Conservation (phyloP, 2,113 vertebrate species). For the Sinocyclocheilus anophthalmus region DNA sequence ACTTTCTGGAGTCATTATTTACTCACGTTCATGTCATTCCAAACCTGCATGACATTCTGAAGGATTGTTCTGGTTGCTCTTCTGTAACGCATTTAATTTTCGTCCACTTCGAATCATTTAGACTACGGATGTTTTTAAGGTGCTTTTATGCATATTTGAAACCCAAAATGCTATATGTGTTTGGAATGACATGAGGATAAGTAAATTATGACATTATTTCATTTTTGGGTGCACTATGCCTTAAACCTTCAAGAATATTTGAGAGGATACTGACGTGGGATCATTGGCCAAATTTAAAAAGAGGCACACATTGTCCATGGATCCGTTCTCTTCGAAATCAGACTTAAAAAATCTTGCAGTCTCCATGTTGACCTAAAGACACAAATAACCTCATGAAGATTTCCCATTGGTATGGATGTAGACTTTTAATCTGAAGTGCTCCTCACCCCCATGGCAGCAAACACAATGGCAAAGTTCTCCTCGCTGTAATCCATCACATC, state of each 20-base stretch:
- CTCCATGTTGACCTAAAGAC: slow-evolving; percentile 87
- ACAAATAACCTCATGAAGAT: not conserved
- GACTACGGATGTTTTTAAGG: not conserved
- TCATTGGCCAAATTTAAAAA: slow-evolving; percentile 91
- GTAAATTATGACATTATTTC: no score
- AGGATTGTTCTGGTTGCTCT: not conserved
- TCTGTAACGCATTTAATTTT: not conserved
- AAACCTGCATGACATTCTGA: not conserved
- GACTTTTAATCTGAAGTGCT: not conserved
- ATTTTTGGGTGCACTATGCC: not conserved
- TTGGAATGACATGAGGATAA: not conserved
- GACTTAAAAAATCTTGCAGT: slow-evolving; percentile 91
- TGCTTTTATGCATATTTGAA: not conserved
- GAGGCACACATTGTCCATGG: slow-evolving; percentile 90
- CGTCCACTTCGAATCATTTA: not conserved
- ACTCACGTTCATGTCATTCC: not conserved
- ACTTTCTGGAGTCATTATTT: not conserved
- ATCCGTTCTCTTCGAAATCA: slow-evolving; percentile 90
- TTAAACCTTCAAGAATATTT: not conserved
- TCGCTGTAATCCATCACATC: slow-evolving; percentile 88
- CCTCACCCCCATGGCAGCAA: slow-evolving; percentile 91
- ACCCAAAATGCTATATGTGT: not conserved
- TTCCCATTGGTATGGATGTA: not conserved
- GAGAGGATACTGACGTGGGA: slow-evolving; percentile 80
- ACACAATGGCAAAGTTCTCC: slow-evolving; percentile 89